Conservation (phyloP, 2,113 vertebrate species). For the Camelus dromedarius region DNA sequence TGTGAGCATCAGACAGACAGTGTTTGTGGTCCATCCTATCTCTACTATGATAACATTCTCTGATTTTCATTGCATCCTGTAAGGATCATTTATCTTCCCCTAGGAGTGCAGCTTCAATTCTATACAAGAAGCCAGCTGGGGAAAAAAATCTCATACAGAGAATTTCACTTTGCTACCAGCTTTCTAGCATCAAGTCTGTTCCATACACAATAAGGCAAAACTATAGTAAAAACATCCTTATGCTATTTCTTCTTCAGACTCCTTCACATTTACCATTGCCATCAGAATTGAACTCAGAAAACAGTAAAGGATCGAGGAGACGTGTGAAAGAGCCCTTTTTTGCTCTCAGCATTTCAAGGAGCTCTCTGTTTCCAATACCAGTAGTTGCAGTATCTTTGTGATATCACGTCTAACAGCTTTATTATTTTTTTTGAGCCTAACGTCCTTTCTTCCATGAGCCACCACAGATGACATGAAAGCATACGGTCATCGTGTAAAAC, state of each 20-base stretch:
- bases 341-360: background rate
- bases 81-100: slow-evolving; percentile 25
- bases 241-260: slow-evolving; percentile 53
- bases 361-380: background rate
- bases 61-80: slow-evolving; percentile 37
- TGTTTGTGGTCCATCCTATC: background rate
- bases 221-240: slow-evolving; percentile 22
- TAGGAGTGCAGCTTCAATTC: slow-evolving; percentile 19
- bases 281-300: slow-evolving; percentile 41
- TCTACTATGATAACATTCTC: slow-evolving; percentile 29
- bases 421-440: background rate
- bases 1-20: background rate
- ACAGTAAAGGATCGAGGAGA: slow-evolving; percentile 11
- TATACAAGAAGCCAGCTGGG: background rate
- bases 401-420: background rate
- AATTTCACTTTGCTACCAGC: slow-evolving; percentile 52
- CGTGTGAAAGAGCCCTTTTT: background rate
- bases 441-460: background rate
- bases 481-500: background rate
- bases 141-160: background rate
- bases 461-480: background rate
- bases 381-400: background rate
- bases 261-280: slow-evolving; percentile 30
- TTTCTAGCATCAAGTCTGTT: slow-evolving; percentile 51
- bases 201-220: slow-evolving; percentile 53